Evolutionary conservation across 2,888 invertebrate genomes (phyloP).

Genomic region (Brachypalpus laphriformis): DNA sequence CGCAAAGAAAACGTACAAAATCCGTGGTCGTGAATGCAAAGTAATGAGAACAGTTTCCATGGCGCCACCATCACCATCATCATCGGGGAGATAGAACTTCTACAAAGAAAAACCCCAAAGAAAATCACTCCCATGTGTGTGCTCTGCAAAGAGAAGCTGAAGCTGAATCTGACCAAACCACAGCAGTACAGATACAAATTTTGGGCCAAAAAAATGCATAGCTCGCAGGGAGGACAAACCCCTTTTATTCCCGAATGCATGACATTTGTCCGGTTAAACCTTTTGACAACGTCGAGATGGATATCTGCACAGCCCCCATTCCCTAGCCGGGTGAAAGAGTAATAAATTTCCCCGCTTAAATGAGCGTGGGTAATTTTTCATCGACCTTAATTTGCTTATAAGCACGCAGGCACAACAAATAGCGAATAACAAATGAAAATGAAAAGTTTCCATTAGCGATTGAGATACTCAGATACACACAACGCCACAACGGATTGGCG

Average conservation of each 20-base stretch:
- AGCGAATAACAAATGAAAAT: slow-evolving; percentile 45
- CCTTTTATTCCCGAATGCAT: no score
- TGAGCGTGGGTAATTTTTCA: slow-evolving; percentile 63
- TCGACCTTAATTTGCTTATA: slow-evolving; percentile 71
- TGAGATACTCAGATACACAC: slow-evolving; percentile 33
- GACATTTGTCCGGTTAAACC: no score
- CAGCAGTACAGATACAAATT: background rate
- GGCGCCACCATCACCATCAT: slow-evolving; percentile 19
- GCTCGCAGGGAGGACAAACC: no score
- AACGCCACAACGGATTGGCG: background rate
- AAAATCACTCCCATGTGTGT: slow-evolving; percentile 10
- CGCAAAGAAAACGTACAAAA: slow-evolving; percentile 12
- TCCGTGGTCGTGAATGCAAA: slow-evolving; percentile 35
- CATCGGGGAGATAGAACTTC: background rate
- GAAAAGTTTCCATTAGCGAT: slow-evolving; percentile 67
- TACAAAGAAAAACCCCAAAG: background rate
- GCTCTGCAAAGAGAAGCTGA: background rate
- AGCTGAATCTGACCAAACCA: background rate
- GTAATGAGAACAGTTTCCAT: slow-evolving; percentile 29
- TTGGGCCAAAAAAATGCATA: background rate
- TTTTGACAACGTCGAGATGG: no score
- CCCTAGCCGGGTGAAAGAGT: background rate
- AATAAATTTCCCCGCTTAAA: slow-evolving; percentile 53
- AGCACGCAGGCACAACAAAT: slow-evolving; percentile 39
- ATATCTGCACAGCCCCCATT: no score